Evolutionary conservation across 2,888 invertebrate genomes (phyloP).

Genomic region (Agriopis leucophaearia): DNA sequence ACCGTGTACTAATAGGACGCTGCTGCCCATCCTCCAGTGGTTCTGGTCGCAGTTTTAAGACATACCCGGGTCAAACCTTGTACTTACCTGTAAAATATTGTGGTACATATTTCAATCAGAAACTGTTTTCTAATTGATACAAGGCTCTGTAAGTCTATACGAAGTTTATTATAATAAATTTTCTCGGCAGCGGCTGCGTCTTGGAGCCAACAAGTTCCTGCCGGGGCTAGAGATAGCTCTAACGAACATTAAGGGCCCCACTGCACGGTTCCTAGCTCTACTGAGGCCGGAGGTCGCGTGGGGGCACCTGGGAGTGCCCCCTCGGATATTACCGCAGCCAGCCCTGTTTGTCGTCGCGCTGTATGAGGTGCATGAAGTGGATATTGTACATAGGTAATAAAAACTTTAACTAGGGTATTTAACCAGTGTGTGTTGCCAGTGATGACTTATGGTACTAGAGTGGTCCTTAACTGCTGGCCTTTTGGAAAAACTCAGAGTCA

Average conservation of each 20-base stretch:
- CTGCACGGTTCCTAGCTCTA: constrained; percentile 65
- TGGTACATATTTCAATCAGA: too few relatives aligned
- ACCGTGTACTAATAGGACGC: too few relatives aligned
- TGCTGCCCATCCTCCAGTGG: too few relatives aligned
- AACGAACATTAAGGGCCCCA: constrained; percentile 64
- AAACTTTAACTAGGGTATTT: too few relatives aligned
- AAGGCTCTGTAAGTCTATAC: not conserved
- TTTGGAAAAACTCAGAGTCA: too few relatives aligned
- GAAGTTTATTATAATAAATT: not conserved
- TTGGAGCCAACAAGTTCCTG: constrained; percentile 64
- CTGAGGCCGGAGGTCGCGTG: constrained; percentile 70
- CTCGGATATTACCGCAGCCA: constrained; percentile 66
- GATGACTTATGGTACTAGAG: too few relatives aligned
- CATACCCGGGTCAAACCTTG: too few relatives aligned
- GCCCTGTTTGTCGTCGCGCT: constrained; percentile 70
- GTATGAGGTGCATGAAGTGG: constrained; percentile 62
- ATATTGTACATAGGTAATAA: constrained; percentile 59
- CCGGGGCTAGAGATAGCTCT: constrained; percentile 74
- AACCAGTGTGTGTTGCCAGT: too few relatives aligned
- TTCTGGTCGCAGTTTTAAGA: too few relatives aligned
- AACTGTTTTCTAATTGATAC: not conserved
- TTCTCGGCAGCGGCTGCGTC: constrained; percentile 57
- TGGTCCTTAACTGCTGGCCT: too few relatives aligned
- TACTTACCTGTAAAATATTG: too few relatives aligned
- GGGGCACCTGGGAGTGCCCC: constrained; percentile 66